Conservation (phyloP, 2,888 invertebrate species). For the Pilophorus perplexus region DNA sequence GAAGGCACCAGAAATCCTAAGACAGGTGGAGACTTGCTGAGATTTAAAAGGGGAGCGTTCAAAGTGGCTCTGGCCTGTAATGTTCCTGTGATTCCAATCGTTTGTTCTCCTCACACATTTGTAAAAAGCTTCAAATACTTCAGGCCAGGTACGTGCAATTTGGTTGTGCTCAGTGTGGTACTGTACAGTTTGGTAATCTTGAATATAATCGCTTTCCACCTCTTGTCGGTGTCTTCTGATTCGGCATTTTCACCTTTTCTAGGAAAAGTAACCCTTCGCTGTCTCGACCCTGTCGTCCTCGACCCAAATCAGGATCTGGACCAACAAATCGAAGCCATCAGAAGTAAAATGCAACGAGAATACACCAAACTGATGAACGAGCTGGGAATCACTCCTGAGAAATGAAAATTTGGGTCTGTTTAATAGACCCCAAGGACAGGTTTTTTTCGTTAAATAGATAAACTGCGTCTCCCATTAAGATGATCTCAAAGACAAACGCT, state of each 20-base stretch:
- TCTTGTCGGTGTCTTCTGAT: too few relatives aligned
- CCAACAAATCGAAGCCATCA: slow-evolving; percentile 23
- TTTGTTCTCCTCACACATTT: slow-evolving; percentile 13
- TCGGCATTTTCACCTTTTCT: not conserved
- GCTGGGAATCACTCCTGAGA: not conserved
- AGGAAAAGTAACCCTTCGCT: not conserved
- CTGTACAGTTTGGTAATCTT: not conserved
- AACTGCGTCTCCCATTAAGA: too few relatives aligned
- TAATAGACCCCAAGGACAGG: too few relatives aligned
- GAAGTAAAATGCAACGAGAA: slow-evolving; percentile 6
- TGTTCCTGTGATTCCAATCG: slow-evolving; percentile 22
- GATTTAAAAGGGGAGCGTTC: slow-evolving; percentile 25
- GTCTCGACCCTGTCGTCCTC: slow-evolving; percentile 15
- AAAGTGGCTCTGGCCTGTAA: slow-evolving; percentile 8
- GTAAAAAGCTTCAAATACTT: not conserved
- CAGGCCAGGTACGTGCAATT: slow-evolving; percentile 13
- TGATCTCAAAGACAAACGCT: too few relatives aligned
- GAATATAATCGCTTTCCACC: not conserved
- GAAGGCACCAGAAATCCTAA: not conserved
- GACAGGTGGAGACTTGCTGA: not conserved
- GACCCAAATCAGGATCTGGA: slow-evolving; percentile 20
- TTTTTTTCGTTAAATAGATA: too few relatives aligned
- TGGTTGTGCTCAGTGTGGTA: not conserved
- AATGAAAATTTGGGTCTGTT: too few relatives aligned
- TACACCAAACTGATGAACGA: slow-evolving; percentile 5